Percentiles rank a stretch among this genome's conserved stretches.
Conservation (phyloP, 2,113 vertebrate genomes). For the Theristicus caerulescens region DNA sequence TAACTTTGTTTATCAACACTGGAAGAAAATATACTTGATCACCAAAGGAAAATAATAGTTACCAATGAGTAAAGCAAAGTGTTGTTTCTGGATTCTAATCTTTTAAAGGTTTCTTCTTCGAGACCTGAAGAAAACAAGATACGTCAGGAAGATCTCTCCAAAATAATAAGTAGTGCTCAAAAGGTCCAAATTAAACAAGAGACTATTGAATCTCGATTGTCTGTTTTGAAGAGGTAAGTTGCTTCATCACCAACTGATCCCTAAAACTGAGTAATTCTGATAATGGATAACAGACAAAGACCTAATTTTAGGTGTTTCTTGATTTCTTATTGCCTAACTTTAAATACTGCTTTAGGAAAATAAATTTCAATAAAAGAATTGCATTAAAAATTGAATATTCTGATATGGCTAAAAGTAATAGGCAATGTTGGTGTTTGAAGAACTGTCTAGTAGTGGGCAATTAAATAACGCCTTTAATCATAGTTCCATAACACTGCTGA, state of each 20-base stretch:
- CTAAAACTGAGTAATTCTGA: not conserved
- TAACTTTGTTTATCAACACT: not conserved
- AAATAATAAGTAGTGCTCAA: slow-evolving; percentile 90
- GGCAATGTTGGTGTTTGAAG: not conserved
- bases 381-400: not conserved
- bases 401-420: not conserved
- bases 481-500: not conserved
- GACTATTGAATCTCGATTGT: slow-evolving; percentile 85
- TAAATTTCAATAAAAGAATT: not conserved
- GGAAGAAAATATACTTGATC: not conserved
- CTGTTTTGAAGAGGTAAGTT: slow-evolving; percentile 87
- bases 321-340: not conserved
- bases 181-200: slow-evolving; percentile 93
- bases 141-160: slow-evolving; percentile 89
- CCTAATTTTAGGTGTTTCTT: not conserved
- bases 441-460: not conserved
- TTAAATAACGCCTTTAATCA: not conserved
- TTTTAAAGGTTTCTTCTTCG: slow-evolving; percentile 86
- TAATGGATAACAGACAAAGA: not conserved
- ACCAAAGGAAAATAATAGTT: not conserved
- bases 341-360: not conserved
- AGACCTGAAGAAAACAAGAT: slow-evolving; percentile 92
- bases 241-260: not conserved
- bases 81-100: not conserved
- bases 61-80: not conserved